Base-by-base conservation (phyloP, 2,797 vertebrate genomes). In the Ara ararauna region DNA sequence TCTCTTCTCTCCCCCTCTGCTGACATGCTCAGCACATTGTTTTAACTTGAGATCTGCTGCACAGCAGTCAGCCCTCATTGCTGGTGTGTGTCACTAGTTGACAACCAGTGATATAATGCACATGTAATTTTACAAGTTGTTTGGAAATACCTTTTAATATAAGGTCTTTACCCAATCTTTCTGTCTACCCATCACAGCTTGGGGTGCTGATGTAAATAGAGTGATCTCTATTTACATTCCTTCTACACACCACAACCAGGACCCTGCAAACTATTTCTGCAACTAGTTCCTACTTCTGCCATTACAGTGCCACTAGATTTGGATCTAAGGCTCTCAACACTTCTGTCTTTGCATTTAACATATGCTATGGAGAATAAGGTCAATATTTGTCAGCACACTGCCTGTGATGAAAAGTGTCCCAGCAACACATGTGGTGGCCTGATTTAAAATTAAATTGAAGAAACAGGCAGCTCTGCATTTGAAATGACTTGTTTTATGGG, bases 331-430 rank as follows among this genome's bases (percentile, higher is more conserved):
- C 84, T 85, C 88, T 60, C 77, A 22, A 66, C 64, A 4, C 54
- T 86, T 80, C 82, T 67, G 58, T 22, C 93, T 94, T 76, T 87
- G 54, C 67, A 30, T 90, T 90, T 58, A 92, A 77, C 86, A 67
- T 84, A 66, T 24, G 56, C 85, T 36, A 6, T 0, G 9, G 67
- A 88, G 70, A 94, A 86, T n/a, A 86, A 78, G 87, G 93, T 93
- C 83, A 54, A 56, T 87, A 80, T 61, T 67, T 93, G 88, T 67
- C 84, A 93, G 91, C 19, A 6, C 2, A 0, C 48, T 68, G 92
- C 64, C 82, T 40, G 80, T 17, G 77, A 58, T 61, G 86, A 93
- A 85, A 95, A 92, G 64, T 1, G 38, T 58, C 96, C 74, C 71
- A 71, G 94, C 40, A 5, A 58, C 3, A 6, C 77, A 80, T 0